phyloP scores from a whole-genome alignment of 2,888 invertebrate genomes.

The Flabesymbios commensalis region DNA sequence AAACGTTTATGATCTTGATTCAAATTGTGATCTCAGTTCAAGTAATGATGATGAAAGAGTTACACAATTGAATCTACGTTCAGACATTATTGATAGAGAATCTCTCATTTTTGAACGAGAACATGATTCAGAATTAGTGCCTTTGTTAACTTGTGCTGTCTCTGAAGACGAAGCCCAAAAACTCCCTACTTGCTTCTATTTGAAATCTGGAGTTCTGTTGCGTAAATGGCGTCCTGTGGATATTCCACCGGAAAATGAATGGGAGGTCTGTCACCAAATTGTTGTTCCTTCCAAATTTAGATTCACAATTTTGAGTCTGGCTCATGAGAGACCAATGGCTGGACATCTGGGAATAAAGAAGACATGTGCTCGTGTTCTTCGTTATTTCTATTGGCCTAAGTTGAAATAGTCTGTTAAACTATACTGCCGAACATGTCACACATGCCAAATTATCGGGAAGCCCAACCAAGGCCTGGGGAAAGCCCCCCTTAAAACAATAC shows the following conservation, averaged over 20 bases:
- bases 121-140: no score
- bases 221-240: background rate
- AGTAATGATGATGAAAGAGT: no score
- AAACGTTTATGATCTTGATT: no score
- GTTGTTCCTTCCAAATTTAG: background rate
- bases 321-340: background rate
- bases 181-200: background rate
- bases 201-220: background rate
- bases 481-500: no score
- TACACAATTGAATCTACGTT: no score
- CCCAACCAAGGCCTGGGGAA: no score
- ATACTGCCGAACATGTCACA: background rate
- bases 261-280: background rate
- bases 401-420: background rate
- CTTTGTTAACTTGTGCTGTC: background rate
- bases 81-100: no score
- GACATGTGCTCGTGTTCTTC: background rate
- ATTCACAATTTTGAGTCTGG: background rate
- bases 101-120: no score
- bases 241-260: background rate
- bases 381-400: background rate
- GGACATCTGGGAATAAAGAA: background rate
- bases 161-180: background rate
- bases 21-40: no score
- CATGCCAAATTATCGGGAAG: background rate